Percentiles rank a stretch among this genome's conserved stretches.
Evolutionary conservation across 2,113 vertebrate species (phyloP).

Genomic region (Perca schrenkii): DNA sequence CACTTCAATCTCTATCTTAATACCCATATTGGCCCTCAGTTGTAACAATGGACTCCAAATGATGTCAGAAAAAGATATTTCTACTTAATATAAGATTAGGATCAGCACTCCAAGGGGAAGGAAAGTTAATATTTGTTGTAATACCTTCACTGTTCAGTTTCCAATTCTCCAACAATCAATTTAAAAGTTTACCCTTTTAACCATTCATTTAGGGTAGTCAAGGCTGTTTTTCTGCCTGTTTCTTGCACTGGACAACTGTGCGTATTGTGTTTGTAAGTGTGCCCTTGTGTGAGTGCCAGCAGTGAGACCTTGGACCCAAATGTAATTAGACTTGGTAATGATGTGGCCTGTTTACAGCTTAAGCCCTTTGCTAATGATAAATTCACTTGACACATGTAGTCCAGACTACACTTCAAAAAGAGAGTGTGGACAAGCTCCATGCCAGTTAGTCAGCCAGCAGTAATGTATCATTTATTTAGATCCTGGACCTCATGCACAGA

Average conservation of each 20-base stretch:
- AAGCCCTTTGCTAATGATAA: constrained; percentile 84
- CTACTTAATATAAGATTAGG: not conserved
- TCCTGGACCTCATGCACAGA: constrained; percentile 22
- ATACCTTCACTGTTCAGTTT: constrained; percentile 8
- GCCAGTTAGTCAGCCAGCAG: constrained; percentile 74
- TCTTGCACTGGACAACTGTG: constrained; percentile 24
- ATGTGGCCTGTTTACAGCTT: constrained; percentile 86
- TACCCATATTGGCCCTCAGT: not conserved
- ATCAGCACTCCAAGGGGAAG: not conserved
- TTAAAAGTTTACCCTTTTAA: constrained; percentile 32
- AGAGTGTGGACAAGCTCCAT: constrained; percentile 65
- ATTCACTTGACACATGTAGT: constrained; percentile 79
- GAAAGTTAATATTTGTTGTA: not conserved
- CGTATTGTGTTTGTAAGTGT: constrained; percentile 33
- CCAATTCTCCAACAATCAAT: not conserved
- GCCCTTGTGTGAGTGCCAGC: constrained; percentile 56
- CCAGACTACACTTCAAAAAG: constrained; percentile 73
- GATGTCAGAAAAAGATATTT: constrained; percentile 9
- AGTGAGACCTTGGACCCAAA: constrained; percentile 75
- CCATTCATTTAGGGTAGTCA: constrained; percentile 71
- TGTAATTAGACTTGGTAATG: constrained; percentile 88
- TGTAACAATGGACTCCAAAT: constrained; percentile 16
- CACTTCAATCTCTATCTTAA: constrained; percentile 10
- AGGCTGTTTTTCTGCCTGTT: constrained; percentile 60
- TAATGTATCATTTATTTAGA: constrained; percentile 71